Evolutionary conservation across 92 coral and sea anemone species (phyloP), one percentile per base, ranked within the genome.

Genomic region (Heliopora coerulea): DNA sequence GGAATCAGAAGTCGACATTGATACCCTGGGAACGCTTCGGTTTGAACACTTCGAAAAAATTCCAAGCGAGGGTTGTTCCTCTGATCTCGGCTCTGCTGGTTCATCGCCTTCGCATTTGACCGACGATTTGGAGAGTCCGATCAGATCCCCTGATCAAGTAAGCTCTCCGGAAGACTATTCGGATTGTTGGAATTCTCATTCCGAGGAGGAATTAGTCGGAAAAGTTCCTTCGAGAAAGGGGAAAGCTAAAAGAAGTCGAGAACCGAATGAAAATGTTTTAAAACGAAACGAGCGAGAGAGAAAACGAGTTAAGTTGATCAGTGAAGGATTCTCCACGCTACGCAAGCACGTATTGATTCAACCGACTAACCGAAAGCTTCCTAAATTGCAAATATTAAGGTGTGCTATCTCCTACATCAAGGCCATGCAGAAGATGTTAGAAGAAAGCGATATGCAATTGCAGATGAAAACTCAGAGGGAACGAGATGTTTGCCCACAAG

Each of bases 381-480:
- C 98, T 13, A 93, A 93, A 72, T 91, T 93, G 42, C 95, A 93
- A 50, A 93, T 96, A 25, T 79, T 93, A 48, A 83, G 97, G 46
- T 86, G 83, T 28, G 96, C 98, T 18, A 93, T 93, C 57, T 90
- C 83, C 31, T 93, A 93, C 79, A 93, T 93, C 37, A 90, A 91
- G 63, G 87, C 85, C 59, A 60, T 93, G 65, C 91, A 93, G 83
- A 86, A 85, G 30, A 80, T 93, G 74, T 65, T 93, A 15, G 87
- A 84, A 42, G 98, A 93, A 56, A 90, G 95, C 23, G 75, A 68
- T 49, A 17, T 26, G 26, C 60, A 68, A 44, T 19, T 42, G 15
- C 59, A 54, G 32, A 9, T 19, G 34, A 59, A 20, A 42, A 34
- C n/a, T n/a, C n/a, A n/a, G n/a, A n/a, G n/a, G n/a, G n/a, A n/a